Base-by-base conservation (phyloP, 2,797 vertebrate species). In the Serranus cabrilla region DNA sequence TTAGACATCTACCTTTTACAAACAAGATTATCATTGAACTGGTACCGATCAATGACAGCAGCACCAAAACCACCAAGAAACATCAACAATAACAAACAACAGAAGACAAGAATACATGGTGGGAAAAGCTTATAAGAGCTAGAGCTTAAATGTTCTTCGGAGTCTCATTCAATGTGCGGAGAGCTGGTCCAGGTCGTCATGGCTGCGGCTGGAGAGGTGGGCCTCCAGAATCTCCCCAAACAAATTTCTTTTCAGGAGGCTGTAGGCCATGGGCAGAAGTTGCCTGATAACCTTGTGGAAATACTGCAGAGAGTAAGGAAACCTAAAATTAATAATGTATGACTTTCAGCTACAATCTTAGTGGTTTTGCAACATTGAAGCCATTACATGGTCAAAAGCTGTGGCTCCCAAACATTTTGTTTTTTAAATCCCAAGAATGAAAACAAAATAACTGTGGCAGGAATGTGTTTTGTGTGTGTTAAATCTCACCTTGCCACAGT, bases 231-330 rank as follows among this genome's bases (percentile, higher is more conserved):
- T 97, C 65, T 97, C 96, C 0, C 96, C 97, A 74, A 99, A 99
- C 70, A 98, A 90, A 76, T 86, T 94, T 86, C 97, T 95, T 89
- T 97, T 96, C 82, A 99, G 90, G 67, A 99, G 93, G 43, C 66
- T 96, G 93, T 99, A 99, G 0, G 98, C 97, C 93, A 99, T 93
- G 7, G 97, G 96, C 84, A 99, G 94, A 70, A 99, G 96, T 74
- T 98, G 98, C n/a, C 95, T 94, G 79, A 97, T 93, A 20, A 97
- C 95, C 91, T 99, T 99, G 92, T 98, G 96, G 92, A 99, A 98
- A 90, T 99, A 91, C 89, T 91, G 64, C 0, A 3, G 20, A 52
- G 23, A 69, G 46, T 51, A 0, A 68, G 13, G 50, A 84, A 71
- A 72, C 0, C 13, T 74, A 39, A 40, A 3, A 66, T 57, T 47